Base-by-base conservation (phyloP, 2,113 vertebrate genomes). In the Ceyx melanurus region DNA sequence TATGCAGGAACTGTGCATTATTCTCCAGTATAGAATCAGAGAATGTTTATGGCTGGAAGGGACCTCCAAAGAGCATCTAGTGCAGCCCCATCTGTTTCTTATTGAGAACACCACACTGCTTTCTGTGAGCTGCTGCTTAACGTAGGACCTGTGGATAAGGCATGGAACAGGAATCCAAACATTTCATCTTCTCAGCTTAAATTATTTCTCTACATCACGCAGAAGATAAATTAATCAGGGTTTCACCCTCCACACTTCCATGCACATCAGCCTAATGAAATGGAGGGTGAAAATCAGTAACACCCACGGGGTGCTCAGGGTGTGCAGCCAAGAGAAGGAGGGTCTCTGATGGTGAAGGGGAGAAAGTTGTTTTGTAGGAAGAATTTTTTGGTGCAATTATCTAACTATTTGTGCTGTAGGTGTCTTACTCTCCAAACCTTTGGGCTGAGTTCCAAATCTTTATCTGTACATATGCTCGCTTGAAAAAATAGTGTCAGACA, bases 401-500 rank as follows among this genome's bases (percentile, higher is more conserved):
- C 60, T 57, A 60, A n/a, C 60, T 77, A 68, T 82, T 72, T 45
- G 65, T 89, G 48, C 79, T 77, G 65, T 78, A 89, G 35, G 57
- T 92, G 79, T 83, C 82, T 88, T 74, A 86, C 12, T 60, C 15
- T 45, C 82, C 65, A 93, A 95, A 90, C 68, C 75, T 68, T 83
- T 86, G 68, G 85, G 94, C 72, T 74, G 75, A 64, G 21, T 86
- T 85, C 89, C 91, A 96, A 77, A 77, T 74, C 72, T 93, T 93
- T 81, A 91, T 80, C 86, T 84, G 40, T 43, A 85, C 53, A 31
- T 37, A 26, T 0, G 1, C 72, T 90, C 86, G 48, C 53, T 93
- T 96, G 87, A 95, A 96, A 93, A 93, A 94, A 95, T 91, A 95
- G 75, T 78, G 79, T 89, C 75, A 89, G 87, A 66, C 72, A 60